Evolutionary conservation across 2,113 vertebrate genomes (phyloP), one percentile per base, ranked within the genome.

Genomic region (Heterochromis multidens): DNA sequence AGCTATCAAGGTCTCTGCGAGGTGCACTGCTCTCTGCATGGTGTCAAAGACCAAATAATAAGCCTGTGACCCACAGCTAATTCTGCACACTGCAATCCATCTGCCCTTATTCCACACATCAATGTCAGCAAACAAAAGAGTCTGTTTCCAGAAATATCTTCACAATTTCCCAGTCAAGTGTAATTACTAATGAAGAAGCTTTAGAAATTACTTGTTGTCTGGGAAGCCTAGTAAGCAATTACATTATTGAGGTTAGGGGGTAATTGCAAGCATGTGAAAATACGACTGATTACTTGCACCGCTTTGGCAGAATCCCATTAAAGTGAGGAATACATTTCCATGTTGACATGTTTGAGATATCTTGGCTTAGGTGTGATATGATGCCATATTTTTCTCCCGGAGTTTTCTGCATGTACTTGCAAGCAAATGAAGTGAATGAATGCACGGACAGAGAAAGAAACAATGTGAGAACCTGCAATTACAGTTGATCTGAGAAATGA

Each of bases 241-340:
- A 89, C 78, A 87, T 92, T 85, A 90, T 87, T 74, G 89, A 84
- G 93, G 90, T 94, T 83, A 91, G 27, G 57, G 88, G 91, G 33
- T 95, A 94, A 95, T 93, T 92, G 49, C 81, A 67, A 61, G 82
- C 35, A 76, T 62, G 29, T 60, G 88, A 10, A 89, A 87, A 84
- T 85, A 88, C 40, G 57, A 90, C 35, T 31, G 70, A 59, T 81
- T 31, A 70, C 79, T 84, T 74, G 77, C 16, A 62, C 23, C 1
- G 58, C 63, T 81, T 65, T 35, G 13, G 46, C 61, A 80, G 74
- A 89, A 91, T 91, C 76, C 74, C 9, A 87, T 95, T 93, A 89
- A 91, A 19, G 43, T 5, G 58, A 83, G 11, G 84, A 77, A 49
- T 76, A 54, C 23, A 77, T 62, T 84, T 72, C 11, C 5, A 9